Percentiles rank a stretch among this genome's conserved stretches.
Evolutionary conservation across 2,113 vertebrate genomes (phyloP).

Genomic region (Pampusana beccarii): DNA sequence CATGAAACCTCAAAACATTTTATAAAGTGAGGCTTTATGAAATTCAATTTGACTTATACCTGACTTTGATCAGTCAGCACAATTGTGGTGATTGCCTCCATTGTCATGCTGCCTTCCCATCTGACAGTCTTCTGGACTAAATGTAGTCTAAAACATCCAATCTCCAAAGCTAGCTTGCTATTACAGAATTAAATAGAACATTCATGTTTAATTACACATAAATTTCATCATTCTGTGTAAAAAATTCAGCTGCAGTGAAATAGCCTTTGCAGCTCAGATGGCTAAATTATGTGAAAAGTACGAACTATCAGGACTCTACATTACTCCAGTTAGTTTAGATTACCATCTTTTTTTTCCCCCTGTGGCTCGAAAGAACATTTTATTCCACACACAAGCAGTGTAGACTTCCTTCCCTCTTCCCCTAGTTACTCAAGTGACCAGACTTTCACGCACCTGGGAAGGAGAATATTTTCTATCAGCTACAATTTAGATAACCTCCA

Average conservation of each 20-base stretch:
- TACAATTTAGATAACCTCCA: not conserved
- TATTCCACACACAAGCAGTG: not conserved
- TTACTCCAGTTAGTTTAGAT: not conserved
- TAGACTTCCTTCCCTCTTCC: not conserved
- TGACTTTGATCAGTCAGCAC: not conserved
- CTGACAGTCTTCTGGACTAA: not conserved
- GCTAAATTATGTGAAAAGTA: not conserved
- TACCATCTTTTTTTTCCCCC: not conserved
- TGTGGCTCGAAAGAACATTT: not conserved
- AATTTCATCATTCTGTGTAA: not conserved
- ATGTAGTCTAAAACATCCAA: not conserved
- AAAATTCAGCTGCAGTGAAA: not conserved
- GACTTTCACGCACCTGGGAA: not conserved
- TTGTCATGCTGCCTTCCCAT: not conserved
- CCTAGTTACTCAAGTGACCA: not conserved
- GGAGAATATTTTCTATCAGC: not conserved
- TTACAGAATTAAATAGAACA: not conserved
- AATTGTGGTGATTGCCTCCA: not conserved
- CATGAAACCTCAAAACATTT: slow-evolving; percentile 1
- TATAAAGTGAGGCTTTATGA: not conserved
- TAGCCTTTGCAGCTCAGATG: not conserved
- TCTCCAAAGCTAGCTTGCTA: not conserved
- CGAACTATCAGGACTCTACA: not conserved
- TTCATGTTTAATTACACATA: not conserved
- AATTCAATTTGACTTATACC: slow-evolving; percentile 3